Base-by-base conservation (phyloP, 1,140 invertebrate genomes). In the Ridgeia piscesae region DNA sequence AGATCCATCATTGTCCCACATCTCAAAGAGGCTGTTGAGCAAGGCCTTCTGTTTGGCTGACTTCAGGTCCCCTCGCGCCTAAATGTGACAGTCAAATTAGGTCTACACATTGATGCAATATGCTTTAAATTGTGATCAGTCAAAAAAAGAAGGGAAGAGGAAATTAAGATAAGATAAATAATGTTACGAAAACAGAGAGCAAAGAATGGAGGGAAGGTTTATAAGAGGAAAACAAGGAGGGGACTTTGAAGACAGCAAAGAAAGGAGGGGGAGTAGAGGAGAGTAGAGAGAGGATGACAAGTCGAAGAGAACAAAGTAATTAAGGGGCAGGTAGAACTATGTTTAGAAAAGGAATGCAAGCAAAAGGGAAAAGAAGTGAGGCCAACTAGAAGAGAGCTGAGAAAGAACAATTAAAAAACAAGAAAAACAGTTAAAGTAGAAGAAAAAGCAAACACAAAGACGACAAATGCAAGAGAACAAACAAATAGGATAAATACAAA, bases 1-100 rank as follows among this genome's bases (percentile, higher is more conserved):
- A 48, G 95, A 95, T 0, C 95, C 95, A 90, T 96, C 95, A 93
- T 96, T 96, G 93, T 96, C 95, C 95, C 95, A 96, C 92, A 95
- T 95, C 92, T 96, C 95, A 95, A 96, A 96, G 93, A 96, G 93
- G 33, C 93, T 92, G 92, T 96, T 95, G 42, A 95, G 92, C 92
- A 94, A 92, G 48, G 94, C 91, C 92, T 95, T 96, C 14, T 95
- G 93, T 89, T 95, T 95, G 17, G 94, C 94, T 21, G 94, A 94
- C 88, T 94, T 91, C 0, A 94, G 94, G 58, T 95, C 95, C 91
- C 94, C 94, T 34, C 94, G 93, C 0, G 95, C 95, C 95, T 96
- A 92, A 1, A 90, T n/a, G 17, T 14, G 17, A 31, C 21, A 33
- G 4, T 90, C 34, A 90, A 89, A 42, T 42, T 6, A 42, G 4